Percentiles rank a stretch among this genome's conserved stretches.
phyloP scores from a whole-genome alignment of 2,797 vertebrate genomes.

The Margarornis squamiger region DNA sequence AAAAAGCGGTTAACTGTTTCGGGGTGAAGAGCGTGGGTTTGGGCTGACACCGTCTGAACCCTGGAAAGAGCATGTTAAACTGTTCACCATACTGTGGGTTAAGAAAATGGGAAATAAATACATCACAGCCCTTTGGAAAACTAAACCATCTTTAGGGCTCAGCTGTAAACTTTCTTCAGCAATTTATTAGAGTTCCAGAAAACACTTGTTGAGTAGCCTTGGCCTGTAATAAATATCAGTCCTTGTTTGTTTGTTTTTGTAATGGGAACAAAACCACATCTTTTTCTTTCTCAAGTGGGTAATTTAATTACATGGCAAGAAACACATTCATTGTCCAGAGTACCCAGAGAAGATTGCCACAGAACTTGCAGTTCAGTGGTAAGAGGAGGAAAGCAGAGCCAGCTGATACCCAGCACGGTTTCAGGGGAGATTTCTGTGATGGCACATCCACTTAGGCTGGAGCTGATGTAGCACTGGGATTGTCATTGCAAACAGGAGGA shows the following conservation, averaged over 20 bases:
- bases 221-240: slow-evolving; percentile 62
- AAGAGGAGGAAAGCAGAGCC: not conserved
- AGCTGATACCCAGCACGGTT: not conserved
- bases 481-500: not conserved
- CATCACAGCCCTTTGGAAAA: slow-evolving; percentile 63
- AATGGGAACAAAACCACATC: slow-evolving; percentile 59
- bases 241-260: slow-evolving; percentile 69
- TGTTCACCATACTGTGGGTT: slow-evolving; percentile 51
- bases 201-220: slow-evolving; percentile 39
- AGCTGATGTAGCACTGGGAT: not conserved
- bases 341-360: slow-evolving; percentile 3
- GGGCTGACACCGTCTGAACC: slow-evolving; percentile 62
- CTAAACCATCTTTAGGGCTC: slow-evolving; percentile 56
- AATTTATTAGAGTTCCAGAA: slow-evolving; percentile 64
- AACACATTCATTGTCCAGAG: slow-evolving; percentile 58
- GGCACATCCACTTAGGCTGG: not conserved
- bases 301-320: slow-evolving; percentile 55
- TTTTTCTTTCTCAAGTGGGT: slow-evolving; percentile 61
- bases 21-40: slow-evolving; percentile 56
- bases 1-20: slow-evolving; percentile 52
- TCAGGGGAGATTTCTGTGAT: not conserved
- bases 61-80: slow-evolving; percentile 41
- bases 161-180: slow-evolving; percentile 63
- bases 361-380: not conserved
- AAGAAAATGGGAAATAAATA: slow-evolving; percentile 71